These are phyloP conservation scores for Nomada ruficornis DNA, from an alignment of 2,888 invertebrate species.

Conservation along the genomic window DNA sequence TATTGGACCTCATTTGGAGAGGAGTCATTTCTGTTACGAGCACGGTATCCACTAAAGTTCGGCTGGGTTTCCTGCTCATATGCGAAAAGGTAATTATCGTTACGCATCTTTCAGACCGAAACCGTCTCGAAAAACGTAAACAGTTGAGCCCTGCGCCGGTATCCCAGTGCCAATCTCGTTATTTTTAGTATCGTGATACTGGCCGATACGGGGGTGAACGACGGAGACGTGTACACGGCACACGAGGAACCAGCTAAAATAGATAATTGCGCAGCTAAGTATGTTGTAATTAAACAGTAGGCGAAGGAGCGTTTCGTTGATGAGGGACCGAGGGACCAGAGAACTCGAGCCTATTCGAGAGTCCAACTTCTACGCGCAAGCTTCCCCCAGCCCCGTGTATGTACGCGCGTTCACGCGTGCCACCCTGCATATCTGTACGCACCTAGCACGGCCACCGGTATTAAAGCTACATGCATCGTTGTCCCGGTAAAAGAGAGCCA, in stretches of 20 bases:
- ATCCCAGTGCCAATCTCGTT: conserved; percentile 43
- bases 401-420: conserved; percentile 43
- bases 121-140: conserved; percentile 42
- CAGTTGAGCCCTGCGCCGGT: conserved; percentile 31
- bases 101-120: conserved; percentile 40
- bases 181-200: conserved; percentile 59
- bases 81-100: conserved; percentile 54
- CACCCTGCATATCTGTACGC: conserved; percentile 63
- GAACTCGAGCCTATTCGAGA: conserved; percentile 75
- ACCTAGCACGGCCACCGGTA: conserved; percentile 73
- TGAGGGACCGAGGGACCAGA: conserved; percentile 73
- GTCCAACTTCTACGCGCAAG: conserved; percentile 15
- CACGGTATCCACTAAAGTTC: not conserved
- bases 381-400: conserved; percentile 4
- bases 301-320: conserved; percentile 79
- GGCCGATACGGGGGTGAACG: conserved; percentile 20
- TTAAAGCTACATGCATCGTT: conserved; percentile 69
- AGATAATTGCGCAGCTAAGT: conserved; percentile 68
- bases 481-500: conserved; percentile 53
- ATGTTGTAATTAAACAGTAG: conserved; percentile 80
- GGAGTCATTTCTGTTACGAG: not conserved
- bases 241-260: conserved; percentile 44
- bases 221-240: conserved; percentile 21
- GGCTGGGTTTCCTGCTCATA: conserved; percentile 1
- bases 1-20: not conserved